Evolutionary conservation across 2,888 invertebrate species (phyloP).

Genomic region (Acholoe squamosa): DNA sequence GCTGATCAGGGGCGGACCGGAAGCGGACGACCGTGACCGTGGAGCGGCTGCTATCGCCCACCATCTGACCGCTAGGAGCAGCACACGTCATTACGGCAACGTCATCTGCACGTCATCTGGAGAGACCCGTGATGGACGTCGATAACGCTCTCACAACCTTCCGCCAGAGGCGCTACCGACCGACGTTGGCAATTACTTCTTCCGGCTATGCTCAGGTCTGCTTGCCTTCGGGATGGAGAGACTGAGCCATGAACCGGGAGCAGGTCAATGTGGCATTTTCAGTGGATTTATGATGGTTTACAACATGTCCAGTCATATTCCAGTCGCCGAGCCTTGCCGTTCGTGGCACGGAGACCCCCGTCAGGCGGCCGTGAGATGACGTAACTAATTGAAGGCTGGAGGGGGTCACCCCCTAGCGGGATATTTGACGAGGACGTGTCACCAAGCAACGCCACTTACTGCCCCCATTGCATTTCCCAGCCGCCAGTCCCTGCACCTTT

Average conservation of each 20-base stretch:
- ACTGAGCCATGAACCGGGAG: neutral
- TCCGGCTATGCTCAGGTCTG: neutral
- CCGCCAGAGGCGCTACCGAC: constrained; percentile 30
- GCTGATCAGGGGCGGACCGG: constrained; percentile 16
- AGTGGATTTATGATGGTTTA: neutral
- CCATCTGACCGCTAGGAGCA: constrained; percentile 60
- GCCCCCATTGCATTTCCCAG: neutral
- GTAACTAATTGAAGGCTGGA: constrained; percentile 57
- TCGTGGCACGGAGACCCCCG: neutral
- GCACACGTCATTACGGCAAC: constrained; percentile 46
- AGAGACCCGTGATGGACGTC: neutral
- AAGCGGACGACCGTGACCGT: constrained; percentile 12
- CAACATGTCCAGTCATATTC: constrained; percentile 6
- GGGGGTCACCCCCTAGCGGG: neutral
- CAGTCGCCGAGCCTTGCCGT: neutral
- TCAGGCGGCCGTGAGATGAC: constrained; percentile 47
- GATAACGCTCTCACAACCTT: constrained; percentile 27
- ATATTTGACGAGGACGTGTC: constrained; percentile 52
- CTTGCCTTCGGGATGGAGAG: neutral
- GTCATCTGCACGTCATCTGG: constrained; percentile 31
- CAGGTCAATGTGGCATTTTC: neutral
- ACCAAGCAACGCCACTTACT: neutral
- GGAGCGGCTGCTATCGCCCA: neutral
- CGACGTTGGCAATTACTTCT: constrained; percentile 23
- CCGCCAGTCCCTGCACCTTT: neutral